These are phyloP conservation scores for Sarcophaga rosellei DNA, from an alignment of 2,888 invertebrate genomes.

Conservation along the genomic window DNA sequence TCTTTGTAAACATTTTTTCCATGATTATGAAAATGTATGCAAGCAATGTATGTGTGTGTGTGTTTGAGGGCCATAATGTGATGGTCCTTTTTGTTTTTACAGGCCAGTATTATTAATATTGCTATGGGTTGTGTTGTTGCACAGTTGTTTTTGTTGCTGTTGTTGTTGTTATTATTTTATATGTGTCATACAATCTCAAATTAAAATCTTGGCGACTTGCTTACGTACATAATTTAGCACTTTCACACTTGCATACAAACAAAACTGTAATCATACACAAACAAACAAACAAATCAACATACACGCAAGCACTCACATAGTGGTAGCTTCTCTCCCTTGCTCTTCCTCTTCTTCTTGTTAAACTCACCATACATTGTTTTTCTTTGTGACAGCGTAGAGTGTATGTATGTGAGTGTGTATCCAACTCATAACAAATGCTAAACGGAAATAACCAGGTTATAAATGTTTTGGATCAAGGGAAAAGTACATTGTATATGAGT, in stretches of 20 bases:
- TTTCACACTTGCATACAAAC: slow-evolving; percentile 42
- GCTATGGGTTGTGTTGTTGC: slow-evolving; percentile 20
- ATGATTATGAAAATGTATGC: background rate
- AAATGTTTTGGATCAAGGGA: slow-evolving; percentile 48
- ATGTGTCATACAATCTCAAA: slow-evolving; percentile 67
- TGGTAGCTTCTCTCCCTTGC: background rate
- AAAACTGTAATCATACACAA: slow-evolving; percentile 1
- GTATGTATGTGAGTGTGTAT: background rate
- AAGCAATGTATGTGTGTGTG: background rate
- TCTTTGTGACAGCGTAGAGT: no score
- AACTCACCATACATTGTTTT: no score
- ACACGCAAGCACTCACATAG: background rate
- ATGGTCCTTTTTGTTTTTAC: slow-evolving; percentile 40
- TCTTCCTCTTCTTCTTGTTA: background rate
- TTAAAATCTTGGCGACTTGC: slow-evolving; percentile 70
- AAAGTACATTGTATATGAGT: slow-evolving; percentile 12
- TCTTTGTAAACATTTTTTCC: background rate
- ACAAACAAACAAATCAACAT: background rate
- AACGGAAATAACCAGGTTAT: slow-evolving; percentile 61
- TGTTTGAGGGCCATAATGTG: slow-evolving; percentile 15
- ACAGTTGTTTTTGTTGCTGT: slow-evolving; percentile 39
- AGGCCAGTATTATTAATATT: slow-evolving; percentile 33
- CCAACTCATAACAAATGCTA: slow-evolving; percentile 41
- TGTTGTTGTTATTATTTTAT: slow-evolving; percentile 50
- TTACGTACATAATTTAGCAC: slow-evolving; percentile 63